Percentiles rank a stretch among this genome's conserved stretches.
Evolutionary conservation across 2,888 invertebrate species (phyloP).

Genomic region (Apodemia mormo): DNA sequence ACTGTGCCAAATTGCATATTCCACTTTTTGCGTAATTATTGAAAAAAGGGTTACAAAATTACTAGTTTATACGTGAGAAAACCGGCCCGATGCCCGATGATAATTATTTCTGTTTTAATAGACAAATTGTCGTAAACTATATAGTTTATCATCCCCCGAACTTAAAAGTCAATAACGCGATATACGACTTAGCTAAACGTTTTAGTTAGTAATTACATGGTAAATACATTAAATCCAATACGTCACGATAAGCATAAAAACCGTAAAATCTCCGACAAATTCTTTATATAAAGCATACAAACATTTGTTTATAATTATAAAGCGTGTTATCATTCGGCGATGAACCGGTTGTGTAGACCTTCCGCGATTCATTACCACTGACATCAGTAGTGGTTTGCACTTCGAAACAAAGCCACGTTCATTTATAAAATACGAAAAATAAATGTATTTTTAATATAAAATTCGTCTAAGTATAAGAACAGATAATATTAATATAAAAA

Average conservation of each 20-base stretch:
- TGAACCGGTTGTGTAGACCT: slow-evolving; percentile 50
- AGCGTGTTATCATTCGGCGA: slow-evolving; percentile 37
- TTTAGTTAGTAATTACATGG: neutral
- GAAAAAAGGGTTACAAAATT: too few relatives aligned
- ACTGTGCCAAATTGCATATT: too few relatives aligned
- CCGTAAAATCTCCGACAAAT: neutral
- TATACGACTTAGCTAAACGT: neutral
- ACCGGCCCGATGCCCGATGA: too few relatives aligned
- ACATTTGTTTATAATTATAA: slow-evolving; percentile 20
- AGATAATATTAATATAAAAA: neutral
- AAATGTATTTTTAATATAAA: slow-evolving; percentile 10
- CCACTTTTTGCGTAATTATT: too few relatives aligned
- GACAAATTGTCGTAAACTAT: too few relatives aligned
- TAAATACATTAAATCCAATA: neutral
- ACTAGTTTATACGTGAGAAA: too few relatives aligned
- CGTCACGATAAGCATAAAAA: neutral
- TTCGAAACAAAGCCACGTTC: slow-evolving; percentile 39
- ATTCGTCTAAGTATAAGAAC: slow-evolving; percentile 4
- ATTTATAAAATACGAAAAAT: neutral
- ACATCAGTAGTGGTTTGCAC: slow-evolving; percentile 45
- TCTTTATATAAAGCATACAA: slow-evolving; percentile 3
- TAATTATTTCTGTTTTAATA: too few relatives aligned
- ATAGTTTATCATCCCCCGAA: too few relatives aligned
- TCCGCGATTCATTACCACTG: slow-evolving; percentile 29
- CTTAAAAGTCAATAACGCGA: too few relatives aligned